These are phyloP conservation scores for Schrankia costaestrigalis DNA, from an alignment of 2,888 invertebrate species.

Conservation along the genomic window DNA sequence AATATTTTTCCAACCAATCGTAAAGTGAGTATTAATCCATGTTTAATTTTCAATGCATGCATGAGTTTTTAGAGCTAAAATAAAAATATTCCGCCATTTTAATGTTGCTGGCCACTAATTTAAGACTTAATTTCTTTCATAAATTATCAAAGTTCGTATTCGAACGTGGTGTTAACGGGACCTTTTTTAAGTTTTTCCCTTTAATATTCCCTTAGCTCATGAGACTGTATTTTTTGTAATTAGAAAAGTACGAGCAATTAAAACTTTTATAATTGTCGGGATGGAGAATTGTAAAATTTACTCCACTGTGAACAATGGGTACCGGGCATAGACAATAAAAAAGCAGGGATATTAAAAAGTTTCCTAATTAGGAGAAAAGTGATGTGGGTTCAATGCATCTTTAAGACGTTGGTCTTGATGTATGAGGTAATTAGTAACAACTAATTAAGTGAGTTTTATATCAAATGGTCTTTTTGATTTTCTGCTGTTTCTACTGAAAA, in stretches of 20 bases:
- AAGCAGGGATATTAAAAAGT: slow-evolving; percentile 63
- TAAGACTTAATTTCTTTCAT: slow-evolving; percentile 36
- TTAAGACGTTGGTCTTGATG: slow-evolving; percentile 25
- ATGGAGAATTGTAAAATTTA: slow-evolving; percentile 69
- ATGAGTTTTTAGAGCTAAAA: too few relatives aligned
- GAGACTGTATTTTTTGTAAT: slow-evolving; percentile 76
- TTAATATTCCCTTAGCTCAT: slow-evolving; percentile 60
- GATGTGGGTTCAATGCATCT: slow-evolving; percentile 54
- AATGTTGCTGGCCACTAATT: slow-evolving; percentile 27
- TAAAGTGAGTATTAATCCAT: slow-evolving; percentile 15
- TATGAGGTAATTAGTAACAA: slow-evolving; percentile 24
- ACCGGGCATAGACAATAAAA: slow-evolving; percentile 71
- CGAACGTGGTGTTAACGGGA: slow-evolving; percentile 35
- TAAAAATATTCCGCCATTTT: slow-evolving; percentile 18
- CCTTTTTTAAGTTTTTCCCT: slow-evolving; percentile 35
- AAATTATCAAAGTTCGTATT: slow-evolving; percentile 41
- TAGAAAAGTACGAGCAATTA: slow-evolving; percentile 77
- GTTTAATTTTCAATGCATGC: slow-evolving; percentile 14
- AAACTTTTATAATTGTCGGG: slow-evolving; percentile 78
- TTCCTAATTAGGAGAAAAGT: slow-evolving; percentile 68
- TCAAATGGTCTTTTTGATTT: too few relatives aligned
- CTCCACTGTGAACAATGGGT: slow-evolving; percentile 70
- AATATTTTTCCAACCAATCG: too few relatives aligned
- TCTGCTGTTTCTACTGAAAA: too few relatives aligned
- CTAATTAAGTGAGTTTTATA: too few relatives aligned